These are phyloP conservation scores for Euwallacea similis DNA, from an alignment of 1,140 invertebrate genomes.

Conservation along the genomic window DNA sequence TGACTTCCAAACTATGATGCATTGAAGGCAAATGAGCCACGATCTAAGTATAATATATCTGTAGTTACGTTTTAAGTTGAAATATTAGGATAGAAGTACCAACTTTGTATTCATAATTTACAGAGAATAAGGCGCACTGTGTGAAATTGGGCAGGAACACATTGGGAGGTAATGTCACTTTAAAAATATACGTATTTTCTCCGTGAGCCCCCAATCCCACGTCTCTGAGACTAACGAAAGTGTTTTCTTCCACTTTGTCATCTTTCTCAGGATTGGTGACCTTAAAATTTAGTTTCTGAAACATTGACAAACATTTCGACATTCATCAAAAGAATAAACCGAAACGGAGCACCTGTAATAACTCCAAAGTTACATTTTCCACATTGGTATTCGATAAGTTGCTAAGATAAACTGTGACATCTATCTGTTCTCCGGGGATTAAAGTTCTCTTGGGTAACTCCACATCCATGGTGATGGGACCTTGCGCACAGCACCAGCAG, in stretches of 20 bases:
- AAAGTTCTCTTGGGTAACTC: slow-evolving; percentile 36
- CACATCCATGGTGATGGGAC: slow-evolving; percentile 37
- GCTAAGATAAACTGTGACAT: slow-evolving; percentile 32
- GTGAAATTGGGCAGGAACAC: slow-evolving; percentile 37
- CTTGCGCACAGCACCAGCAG: slow-evolving; percentile 41
- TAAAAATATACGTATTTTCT: slow-evolving; percentile 39
- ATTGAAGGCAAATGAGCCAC: slow-evolving; percentile 30
- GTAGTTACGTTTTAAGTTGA: background rate
- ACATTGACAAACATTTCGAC: background rate
- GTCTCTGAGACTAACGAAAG: slow-evolving; percentile 32
- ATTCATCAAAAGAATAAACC: background rate
- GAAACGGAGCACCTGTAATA: slow-evolving; percentile 32
- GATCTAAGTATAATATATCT: slow-evolving; percentile 19
- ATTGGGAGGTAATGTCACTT: slow-evolving; percentile 32
- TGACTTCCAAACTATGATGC: slow-evolving; percentile 33
- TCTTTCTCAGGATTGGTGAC: slow-evolving; percentile 29
- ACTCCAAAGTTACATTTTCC: slow-evolving; percentile 29
- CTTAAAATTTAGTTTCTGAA: slow-evolving; percentile 38
- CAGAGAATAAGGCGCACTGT: slow-evolving; percentile 38
- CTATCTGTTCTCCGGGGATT: slow-evolving; percentile 36
- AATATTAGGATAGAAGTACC: background rate
- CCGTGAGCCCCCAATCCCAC: slow-evolving; percentile 42
- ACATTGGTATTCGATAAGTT: slow-evolving; percentile 41
- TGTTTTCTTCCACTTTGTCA: slow-evolving; percentile 25
- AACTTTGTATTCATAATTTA: slow-evolving; percentile 36